Percentiles rank a stretch among this genome's conserved stretches.
phyloP scores from a whole-genome alignment of 2,113 vertebrate genomes.

The Grallaria varia region DNA sequence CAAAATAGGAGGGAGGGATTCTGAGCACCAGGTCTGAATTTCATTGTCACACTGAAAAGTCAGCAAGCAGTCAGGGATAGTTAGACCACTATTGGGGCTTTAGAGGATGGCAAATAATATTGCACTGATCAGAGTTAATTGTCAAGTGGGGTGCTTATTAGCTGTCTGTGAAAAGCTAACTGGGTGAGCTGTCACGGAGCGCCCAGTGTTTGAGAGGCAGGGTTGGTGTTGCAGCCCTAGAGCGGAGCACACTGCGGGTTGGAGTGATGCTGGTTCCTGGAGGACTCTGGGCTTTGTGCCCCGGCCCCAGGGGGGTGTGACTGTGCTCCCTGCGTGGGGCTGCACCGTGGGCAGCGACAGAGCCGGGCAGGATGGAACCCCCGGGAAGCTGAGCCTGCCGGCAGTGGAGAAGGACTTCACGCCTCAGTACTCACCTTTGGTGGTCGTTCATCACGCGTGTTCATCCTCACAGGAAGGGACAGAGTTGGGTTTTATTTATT shows the following conservation, averaged over 20 bases:
- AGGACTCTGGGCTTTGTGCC: too few species aligned
- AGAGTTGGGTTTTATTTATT: not conserved
- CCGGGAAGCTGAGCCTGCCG: not conserved
- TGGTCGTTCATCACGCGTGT: not conserved
- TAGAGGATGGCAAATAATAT: not conserved
- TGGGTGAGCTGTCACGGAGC: not conserved
- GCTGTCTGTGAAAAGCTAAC: constrained; percentile 2
- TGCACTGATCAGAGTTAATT: not conserved
- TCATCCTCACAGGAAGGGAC: not conserved
- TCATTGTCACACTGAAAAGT: not conserved
- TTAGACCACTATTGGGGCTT: not conserved
- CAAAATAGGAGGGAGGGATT: not conserved
- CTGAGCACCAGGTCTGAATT: constrained; percentile 18
- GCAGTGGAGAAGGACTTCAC: not conserved
- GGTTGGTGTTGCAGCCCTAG: not conserved
- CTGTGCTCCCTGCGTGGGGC: too few species aligned
- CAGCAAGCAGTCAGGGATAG: not conserved
- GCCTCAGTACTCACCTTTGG: not conserved
- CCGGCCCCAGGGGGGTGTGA: too few species aligned
- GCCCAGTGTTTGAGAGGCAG: not conserved
- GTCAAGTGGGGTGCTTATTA: constrained; percentile 23
- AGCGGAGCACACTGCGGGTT: not conserved
- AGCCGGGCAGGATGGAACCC: too few species aligned
- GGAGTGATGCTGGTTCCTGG: not conserved
- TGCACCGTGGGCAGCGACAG: too few species aligned